Conservation (phyloP, 2,113 vertebrate species). For the Larimichthys polyactis region DNA sequence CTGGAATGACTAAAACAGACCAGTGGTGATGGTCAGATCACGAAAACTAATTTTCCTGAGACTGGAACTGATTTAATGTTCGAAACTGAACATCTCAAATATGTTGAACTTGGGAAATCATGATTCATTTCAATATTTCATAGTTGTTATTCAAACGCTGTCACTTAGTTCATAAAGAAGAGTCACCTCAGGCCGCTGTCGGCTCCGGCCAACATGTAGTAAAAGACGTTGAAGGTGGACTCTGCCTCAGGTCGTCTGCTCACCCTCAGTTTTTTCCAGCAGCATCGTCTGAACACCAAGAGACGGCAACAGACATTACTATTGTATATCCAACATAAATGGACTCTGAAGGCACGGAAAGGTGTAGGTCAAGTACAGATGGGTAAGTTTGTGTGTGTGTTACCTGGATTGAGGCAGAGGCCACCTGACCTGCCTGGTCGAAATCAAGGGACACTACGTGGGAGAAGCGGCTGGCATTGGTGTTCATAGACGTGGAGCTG, state of each 20-base stretch:
- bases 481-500: constrained; percentile 91
- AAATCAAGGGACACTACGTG: constrained; percentile 97
- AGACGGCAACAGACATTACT: not conserved
- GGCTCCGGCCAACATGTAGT: constrained; percentile 94
- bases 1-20: not conserved
- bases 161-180: not conserved
- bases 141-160: not conserved
- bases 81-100: not conserved
- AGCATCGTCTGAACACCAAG: constrained; percentile 89
- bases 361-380: no score
- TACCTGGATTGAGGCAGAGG: constrained; percentile 96
- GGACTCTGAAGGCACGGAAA: not conserved
- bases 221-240: constrained; percentile 94
- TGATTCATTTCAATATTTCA: not conserved
- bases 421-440: constrained; percentile 97
- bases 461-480: constrained; percentile 94
- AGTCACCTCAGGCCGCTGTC: constrained; percentile 90
- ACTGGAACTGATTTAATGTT: no score
- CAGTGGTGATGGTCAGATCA: not conserved
- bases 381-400: not conserved
- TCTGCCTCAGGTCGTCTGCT: constrained; percentile 88
- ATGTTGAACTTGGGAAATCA: not conserved
- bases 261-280: constrained; percentile 94
- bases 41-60: no score
- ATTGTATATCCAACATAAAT: not conserved